Percentiles rank a stretch among this genome's conserved stretches.
These are phyloP conservation scores for Troides aeacus DNA, from an alignment of 2,888 invertebrate species.

Conservation along the genomic window DNA sequence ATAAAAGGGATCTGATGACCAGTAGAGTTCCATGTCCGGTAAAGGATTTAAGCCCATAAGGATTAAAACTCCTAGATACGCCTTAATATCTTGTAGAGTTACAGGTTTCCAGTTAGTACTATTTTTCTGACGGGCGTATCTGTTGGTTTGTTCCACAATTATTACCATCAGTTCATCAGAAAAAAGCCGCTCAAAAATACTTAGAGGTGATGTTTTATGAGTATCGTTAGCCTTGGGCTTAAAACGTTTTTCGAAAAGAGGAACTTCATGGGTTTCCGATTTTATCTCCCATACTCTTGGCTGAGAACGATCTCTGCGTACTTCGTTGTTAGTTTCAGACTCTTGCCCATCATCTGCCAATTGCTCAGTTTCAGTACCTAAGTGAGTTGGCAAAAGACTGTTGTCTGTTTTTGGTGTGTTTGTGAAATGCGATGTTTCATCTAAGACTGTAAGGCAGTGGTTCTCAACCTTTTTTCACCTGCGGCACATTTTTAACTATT, in stretches of 20 bases:
- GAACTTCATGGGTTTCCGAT: slow-evolving; percentile 31
- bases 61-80: slow-evolving; percentile 41
- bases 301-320: slow-evolving; percentile 25
- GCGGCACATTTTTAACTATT: no score
- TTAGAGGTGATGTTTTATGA: slow-evolving; percentile 32
- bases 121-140: slow-evolving; percentile 37
- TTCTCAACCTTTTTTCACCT: no score
- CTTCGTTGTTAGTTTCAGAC: slow-evolving; percentile 17
- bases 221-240: slow-evolving; percentile 31
- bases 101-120: slow-evolving; percentile 38
- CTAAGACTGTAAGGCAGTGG: no score
- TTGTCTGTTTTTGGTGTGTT: slow-evolving; percentile 32
- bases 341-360: slow-evolving; percentile 16
- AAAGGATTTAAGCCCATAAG: slow-evolving; percentile 39
- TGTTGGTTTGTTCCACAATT: slow-evolving; percentile 35
- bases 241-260: slow-evolving; percentile 33
- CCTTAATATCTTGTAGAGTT: slow-evolving; percentile 36
- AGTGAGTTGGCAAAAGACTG: slow-evolving; percentile 19
- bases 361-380: slow-evolving; percentile 15
- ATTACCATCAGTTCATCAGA: slow-evolving; percentile 36
- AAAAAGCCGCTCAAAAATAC: slow-evolving; percentile 38
- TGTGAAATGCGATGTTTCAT: no score
- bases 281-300: slow-evolving; percentile 33
- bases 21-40: no score
- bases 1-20: slow-evolving; percentile 26